These are phyloP conservation scores for Coccyzus lansbergi DNA, from an alignment of 2,797 vertebrate species.

Conservation along the genomic window DNA sequence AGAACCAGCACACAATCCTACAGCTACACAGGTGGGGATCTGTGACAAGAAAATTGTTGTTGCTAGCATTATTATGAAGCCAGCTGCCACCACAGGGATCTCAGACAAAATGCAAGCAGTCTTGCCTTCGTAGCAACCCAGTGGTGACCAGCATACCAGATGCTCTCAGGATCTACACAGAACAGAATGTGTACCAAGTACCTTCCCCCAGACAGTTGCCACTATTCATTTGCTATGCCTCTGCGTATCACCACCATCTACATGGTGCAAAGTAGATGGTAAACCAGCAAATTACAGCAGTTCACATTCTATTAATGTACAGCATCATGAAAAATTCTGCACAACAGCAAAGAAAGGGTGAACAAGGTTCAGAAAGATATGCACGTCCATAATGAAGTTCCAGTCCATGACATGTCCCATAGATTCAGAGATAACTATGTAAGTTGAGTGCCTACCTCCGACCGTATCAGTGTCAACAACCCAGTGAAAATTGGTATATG, in stretches of 20 bases:
- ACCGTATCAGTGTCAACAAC: not conserved
- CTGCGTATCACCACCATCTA: not conserved
- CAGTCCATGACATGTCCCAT: not conserved
- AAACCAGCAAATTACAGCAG: not conserved
- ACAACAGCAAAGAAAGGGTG: not conserved
- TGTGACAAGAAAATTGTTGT: not conserved
- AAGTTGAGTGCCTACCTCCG: not conserved
- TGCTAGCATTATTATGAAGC: not conserved
- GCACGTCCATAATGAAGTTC: not conserved
- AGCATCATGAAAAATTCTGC: not conserved
- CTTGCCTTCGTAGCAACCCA: not conserved
- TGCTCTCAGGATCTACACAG: not conserved
- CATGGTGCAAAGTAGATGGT: not conserved
- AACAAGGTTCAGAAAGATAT: not conserved
- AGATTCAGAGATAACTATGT: not conserved
- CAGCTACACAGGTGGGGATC: not conserved
- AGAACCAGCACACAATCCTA: not conserved
- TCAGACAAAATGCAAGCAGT: not conserved
- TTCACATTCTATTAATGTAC: not conserved
- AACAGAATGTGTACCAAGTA: not conserved
- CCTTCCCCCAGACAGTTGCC: not conserved
- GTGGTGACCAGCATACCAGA: not conserved
- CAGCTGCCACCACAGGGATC: not conserved
- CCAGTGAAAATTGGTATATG: not conserved
- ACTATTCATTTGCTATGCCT: not conserved